phyloP scores from a whole-genome alignment of 1,140 invertebrate species.

The Copidosoma floridanum region DNA sequence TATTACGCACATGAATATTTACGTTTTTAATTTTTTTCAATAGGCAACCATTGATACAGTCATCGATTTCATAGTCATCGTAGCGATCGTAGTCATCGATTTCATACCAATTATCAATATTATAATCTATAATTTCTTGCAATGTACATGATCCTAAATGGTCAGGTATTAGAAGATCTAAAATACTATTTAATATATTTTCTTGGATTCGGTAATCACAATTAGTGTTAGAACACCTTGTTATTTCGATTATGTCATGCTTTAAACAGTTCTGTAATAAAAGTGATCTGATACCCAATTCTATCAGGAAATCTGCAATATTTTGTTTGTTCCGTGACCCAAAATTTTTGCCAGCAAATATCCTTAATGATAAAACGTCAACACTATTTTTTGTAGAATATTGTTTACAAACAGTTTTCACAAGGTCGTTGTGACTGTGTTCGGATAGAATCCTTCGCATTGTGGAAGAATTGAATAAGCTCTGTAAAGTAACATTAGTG shows the following conservation, averaged over 20 bases:
- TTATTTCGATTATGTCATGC: not conserved
- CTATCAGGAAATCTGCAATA: not conserved
- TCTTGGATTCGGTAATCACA: not conserved
- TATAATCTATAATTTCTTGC: not conserved
- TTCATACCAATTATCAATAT: not conserved
- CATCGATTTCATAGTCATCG: not conserved
- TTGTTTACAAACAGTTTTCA: not conserved
- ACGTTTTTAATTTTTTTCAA: not conserved
- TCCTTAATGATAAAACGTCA: not conserved
- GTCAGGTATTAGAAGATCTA: not conserved
- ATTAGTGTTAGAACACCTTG: not conserved
- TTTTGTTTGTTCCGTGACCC: not conserved
- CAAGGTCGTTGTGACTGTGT: not conserved
- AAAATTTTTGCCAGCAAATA: not conserved
- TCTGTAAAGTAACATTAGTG: not conserved
- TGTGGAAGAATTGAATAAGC: not conserved
- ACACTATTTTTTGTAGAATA: not conserved
- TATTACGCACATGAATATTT: not conserved
- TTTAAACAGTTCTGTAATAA: not conserved
- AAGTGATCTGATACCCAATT: not conserved
- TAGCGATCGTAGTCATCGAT: not conserved
- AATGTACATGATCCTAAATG: not conserved
- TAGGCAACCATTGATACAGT: not conserved
- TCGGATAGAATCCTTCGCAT: not conserved
- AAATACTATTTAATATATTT: not conserved